These are phyloP conservation scores for Sebastes goodei DNA, from an alignment of 2,797 vertebrate genomes.

Conservation along the genomic window DNA sequence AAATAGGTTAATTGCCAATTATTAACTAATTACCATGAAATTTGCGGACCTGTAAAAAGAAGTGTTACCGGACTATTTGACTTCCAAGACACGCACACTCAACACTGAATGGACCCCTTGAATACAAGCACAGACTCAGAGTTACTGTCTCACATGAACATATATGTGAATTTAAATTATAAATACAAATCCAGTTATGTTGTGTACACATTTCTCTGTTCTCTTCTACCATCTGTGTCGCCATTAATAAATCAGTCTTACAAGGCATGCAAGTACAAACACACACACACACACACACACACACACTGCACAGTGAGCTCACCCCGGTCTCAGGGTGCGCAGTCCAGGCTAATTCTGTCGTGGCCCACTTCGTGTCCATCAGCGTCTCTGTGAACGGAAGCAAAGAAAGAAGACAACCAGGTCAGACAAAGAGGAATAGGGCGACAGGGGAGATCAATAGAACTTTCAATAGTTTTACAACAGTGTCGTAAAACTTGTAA, in stretches of 20 bases:
- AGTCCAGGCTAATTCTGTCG: constrained; percentile 96
- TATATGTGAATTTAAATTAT: background rate
- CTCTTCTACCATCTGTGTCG: background rate
- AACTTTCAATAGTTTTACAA: constrained; percentile 61
- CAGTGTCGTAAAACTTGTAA: constrained; percentile 58
- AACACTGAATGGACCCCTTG: background rate
- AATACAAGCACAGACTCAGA: background rate
- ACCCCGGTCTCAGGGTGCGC: constrained; percentile 96
- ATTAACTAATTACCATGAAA: no score
- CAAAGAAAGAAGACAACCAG: constrained; percentile 45
- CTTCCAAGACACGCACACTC: background rate
- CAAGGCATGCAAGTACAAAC: background rate
- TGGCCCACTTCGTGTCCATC: constrained; percentile 98
- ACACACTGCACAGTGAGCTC: constrained; percentile 68
- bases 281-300: background rate
- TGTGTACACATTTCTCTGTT: background rate
- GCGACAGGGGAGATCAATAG: constrained; percentile 32
- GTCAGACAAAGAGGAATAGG: constrained; percentile 50
- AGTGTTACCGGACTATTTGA: no score
- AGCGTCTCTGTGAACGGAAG: constrained; percentile 89
- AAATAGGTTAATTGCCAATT: no score
- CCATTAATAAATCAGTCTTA: background rate
- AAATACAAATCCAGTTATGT: background rate
- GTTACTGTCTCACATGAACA: background rate
- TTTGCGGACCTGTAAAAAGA: no score